Percentiles rank a stretch among this genome's conserved stretches.
Evolutionary conservation across 2,797 vertebrate genomes (phyloP).

Genomic region (Ctenochaetus hawaiiensis): DNA sequence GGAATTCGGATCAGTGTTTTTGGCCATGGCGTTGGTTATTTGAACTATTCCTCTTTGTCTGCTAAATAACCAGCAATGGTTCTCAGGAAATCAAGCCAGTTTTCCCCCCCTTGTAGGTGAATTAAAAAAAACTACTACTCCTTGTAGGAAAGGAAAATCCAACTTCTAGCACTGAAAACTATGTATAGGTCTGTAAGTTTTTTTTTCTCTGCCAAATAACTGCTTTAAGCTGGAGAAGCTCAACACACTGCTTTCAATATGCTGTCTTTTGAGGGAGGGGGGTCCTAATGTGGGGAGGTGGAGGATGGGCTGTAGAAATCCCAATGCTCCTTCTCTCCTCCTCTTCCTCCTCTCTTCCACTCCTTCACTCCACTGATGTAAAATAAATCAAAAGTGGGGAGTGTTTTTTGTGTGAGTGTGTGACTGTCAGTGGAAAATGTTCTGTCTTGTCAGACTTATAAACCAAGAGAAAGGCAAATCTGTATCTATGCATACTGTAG

Average conservation of each 20-base stretch:
- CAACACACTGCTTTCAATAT: slow-evolving; percentile 92
- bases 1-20: slow-evolving; percentile 99
- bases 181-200: slow-evolving; percentile 95
- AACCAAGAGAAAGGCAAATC: slow-evolving; percentile 88
- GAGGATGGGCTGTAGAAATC: slow-evolving; percentile 84
- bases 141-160: slow-evolving; percentile 96
- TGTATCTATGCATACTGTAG: slow-evolving; percentile 99
- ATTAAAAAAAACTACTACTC: slow-evolving; percentile 87
- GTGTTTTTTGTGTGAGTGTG: slow-evolving; percentile 61
- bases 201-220: slow-evolving; percentile 98
- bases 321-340: slow-evolving; percentile 79
- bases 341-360: slow-evolving; percentile 67
- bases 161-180: slow-evolving; percentile 98
- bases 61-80: slow-evolving; percentile 99
- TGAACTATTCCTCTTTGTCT: slow-evolving; percentile 92
- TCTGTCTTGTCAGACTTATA: slow-evolving; percentile 84
- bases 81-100: slow-evolving; percentile 99
- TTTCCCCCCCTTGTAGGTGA: slow-evolving; percentile 88
- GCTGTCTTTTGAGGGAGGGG: slow-evolving; percentile 92
- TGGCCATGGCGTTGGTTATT: slow-evolving; percentile 92
- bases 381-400: slow-evolving; percentile 64
- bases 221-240: slow-evolving; percentile 96
- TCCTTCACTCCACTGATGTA: slow-evolving; percentile 73
- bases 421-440: slow-evolving; percentile 84
- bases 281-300: slow-evolving; percentile 53